phyloP scores from a whole-genome alignment of 2,888 invertebrate genomes.

The Pharmacophagus antenor region DNA sequence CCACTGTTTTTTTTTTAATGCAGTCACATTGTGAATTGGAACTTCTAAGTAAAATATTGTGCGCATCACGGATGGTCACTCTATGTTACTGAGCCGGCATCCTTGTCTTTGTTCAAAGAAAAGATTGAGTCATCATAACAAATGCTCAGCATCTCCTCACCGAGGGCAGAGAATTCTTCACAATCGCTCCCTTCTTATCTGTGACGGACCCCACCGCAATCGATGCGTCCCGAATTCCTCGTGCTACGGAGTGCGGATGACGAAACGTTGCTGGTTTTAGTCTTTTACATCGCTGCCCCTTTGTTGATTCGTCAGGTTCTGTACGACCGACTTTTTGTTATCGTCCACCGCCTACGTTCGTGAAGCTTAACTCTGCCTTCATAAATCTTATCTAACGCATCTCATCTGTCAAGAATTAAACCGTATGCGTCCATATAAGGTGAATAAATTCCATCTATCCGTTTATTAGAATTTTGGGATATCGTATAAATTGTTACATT shows the following conservation, averaged over 20 bases:
- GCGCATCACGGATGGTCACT: slow-evolving; percentile 54
- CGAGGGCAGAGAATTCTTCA: slow-evolving; percentile 64
- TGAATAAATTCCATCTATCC: neutral
- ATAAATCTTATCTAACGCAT: slow-evolving; percentile 73
- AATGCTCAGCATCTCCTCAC: slow-evolving; percentile 64
- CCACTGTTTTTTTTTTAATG: neutral
- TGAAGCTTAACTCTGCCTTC: slow-evolving; percentile 65
- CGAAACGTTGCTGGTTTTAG: slow-evolving; percentile 63
- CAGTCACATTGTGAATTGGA: slow-evolving; percentile 23
- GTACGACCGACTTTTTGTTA: slow-evolving; percentile 69
- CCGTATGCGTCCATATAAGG: slow-evolving; percentile 47
- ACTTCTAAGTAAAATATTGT: slow-evolving; percentile 60
- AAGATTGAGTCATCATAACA: slow-evolving; percentile 80
- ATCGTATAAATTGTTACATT: neutral
- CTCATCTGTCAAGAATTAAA: slow-evolving; percentile 58
- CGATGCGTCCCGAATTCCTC: slow-evolving; percentile 72
- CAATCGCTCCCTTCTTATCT: slow-evolving; percentile 74
- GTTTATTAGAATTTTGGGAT: neutral
- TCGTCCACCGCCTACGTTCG: slow-evolving; percentile 60
- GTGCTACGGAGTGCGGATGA: slow-evolving; percentile 66
- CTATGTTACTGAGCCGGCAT: slow-evolving; percentile 50
- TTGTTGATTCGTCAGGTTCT: slow-evolving; percentile 75
- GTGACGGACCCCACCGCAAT: slow-evolving; percentile 61
- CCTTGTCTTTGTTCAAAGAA: slow-evolving; percentile 65
- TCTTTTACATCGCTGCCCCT: slow-evolving; percentile 67